Evolutionary conservation across 2,888 invertebrate species (phyloP), one percentile per base, ranked within the genome.

Genomic region (Cephus nigrinus): DNA sequence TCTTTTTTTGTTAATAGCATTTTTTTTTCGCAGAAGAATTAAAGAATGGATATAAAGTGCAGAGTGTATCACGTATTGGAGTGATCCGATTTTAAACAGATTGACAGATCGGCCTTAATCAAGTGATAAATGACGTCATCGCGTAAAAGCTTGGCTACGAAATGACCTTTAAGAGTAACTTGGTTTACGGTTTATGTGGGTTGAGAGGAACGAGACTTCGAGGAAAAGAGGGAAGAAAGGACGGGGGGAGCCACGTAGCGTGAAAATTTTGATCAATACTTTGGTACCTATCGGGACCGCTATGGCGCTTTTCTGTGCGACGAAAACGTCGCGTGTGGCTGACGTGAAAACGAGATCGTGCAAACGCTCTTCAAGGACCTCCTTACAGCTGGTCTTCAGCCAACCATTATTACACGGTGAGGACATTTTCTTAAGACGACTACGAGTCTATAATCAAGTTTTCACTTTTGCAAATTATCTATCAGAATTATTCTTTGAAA

Each of bases 221-320:
- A 2, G 55, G 55, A 55, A 33, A 33, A 35, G 35, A n/a, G 35
- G 74, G 76, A 74, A 79, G 78, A 78, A 77, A 76, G 77, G 79
- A 78, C 76, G 73, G 77, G 77, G 74, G 68, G 68, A 78, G 73
- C 30, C 30, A 23, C 73, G 80, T 35, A 34, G 79, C 76, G 77
- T 80, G 84, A 83, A 83, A 85, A 82, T 75, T 34, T 68, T 76
- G 86, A 89, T 90, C 90, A 90, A 90, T 90, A 90, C 88, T 88
- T 82, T 87, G 84, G 84, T 88, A 81, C 83, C 76, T 69, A 30
- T 75, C 36, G 73, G 75, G 69, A 78, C 86, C 88, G 81, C 74
- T 80, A 83, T 75, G 84, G 88, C 89, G 89, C 88, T 36, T 74
- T 36, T 73, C 33, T 30, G 34, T n/a, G 33, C 30, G 69, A 69